Evolutionary conservation across 2,888 invertebrate species (phyloP).

Genomic region (Cataglyphis livida): DNA sequence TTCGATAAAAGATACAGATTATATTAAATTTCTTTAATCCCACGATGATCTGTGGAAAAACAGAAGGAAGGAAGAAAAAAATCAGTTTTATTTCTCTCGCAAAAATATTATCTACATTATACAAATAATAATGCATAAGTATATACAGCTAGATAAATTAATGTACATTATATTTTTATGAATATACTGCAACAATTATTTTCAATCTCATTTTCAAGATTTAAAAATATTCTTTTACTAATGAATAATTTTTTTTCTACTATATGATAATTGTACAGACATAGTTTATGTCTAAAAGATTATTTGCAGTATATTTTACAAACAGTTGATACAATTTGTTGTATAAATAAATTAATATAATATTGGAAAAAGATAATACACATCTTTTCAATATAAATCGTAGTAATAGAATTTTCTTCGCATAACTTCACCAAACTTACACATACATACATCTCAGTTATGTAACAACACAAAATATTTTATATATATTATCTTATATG

Average conservation of each 20-base stretch:
- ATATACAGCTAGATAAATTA: conserved; percentile 27
- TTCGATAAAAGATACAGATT: conserved; percentile 67
- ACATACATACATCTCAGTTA: conserved; percentile 58
- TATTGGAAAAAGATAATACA: conserved; percentile 44
- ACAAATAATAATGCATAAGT: conserved; percentile 57
- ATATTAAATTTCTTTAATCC: conserved; percentile 72
- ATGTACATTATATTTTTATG: conserved; percentile 18
- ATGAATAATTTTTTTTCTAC: background rate
- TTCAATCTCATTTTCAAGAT: background rate
- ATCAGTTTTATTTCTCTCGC: conserved; percentile 71
- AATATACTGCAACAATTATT: conserved; percentile 60
- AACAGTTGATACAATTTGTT: conserved; percentile 59
- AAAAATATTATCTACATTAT: conserved; percentile 42
- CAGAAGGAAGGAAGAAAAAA: conserved; percentile 45
- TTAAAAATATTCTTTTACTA: background rate
- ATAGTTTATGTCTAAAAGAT: background rate
- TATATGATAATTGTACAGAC: background rate
- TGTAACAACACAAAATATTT: conserved; percentile 34
- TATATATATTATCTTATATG: conserved; percentile 29
- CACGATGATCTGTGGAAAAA: conserved; percentile 69
- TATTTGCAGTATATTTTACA: conserved; percentile 70
- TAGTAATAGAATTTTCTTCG: conserved; percentile 34
- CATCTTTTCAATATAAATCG: conserved; percentile 29
- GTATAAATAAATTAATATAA: conserved; percentile 42
- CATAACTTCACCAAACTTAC: conserved; percentile 65